Evolutionary conservation across 2,113 vertebrate genomes (phyloP), one percentile per base, ranked within the genome.

Genomic region (Pelusios castaneus): DNA sequence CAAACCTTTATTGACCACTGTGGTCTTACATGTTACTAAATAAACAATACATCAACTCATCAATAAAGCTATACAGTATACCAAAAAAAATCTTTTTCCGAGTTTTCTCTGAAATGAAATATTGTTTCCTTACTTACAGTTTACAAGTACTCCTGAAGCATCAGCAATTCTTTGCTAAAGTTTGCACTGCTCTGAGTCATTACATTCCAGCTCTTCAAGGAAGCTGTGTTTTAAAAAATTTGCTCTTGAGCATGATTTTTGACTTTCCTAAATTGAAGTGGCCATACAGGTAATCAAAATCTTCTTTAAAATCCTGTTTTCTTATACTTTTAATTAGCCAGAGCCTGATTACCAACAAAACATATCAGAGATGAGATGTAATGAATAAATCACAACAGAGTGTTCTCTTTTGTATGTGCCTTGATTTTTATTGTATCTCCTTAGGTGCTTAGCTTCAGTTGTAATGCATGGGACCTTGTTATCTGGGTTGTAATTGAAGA

Each of bases 271-370:
- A 88, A 93, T 41, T 91, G 22, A 90, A 95, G 21, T 93, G 82
- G 47, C 47, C 82, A 43, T 84, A 80, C 21, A 55, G 6, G 67
- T 63, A 84, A 95, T 80, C 88, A 90, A 91, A 95, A 77, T 58
- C 38, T 78, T 84, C n/a, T 89, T 85, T 87, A 55, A 96, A 95
- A 60, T 84, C 63, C 41, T 81, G 2, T 82, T 94, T 95, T 94
- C 54, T 95, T 91, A 58, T 4, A 41, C 41, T 93, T 97, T 93
- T 87, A 97, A 92, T 89, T 94, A 94, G 47, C 16, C 45, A 0
- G 45, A 94, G 5, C 5, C 77, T 89, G n/a, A 60, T 94, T 93
- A 91, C 25, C 38, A 91, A 54, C 56, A 54, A 22, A 9, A 31
- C 54, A 58, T 34, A 94, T 12, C 80, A 93, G 79, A 87, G 13